These are phyloP conservation scores for Belonocnema kinseyi DNA, from an alignment of 1,140 invertebrate genomes.

Conservation along the genomic window DNA sequence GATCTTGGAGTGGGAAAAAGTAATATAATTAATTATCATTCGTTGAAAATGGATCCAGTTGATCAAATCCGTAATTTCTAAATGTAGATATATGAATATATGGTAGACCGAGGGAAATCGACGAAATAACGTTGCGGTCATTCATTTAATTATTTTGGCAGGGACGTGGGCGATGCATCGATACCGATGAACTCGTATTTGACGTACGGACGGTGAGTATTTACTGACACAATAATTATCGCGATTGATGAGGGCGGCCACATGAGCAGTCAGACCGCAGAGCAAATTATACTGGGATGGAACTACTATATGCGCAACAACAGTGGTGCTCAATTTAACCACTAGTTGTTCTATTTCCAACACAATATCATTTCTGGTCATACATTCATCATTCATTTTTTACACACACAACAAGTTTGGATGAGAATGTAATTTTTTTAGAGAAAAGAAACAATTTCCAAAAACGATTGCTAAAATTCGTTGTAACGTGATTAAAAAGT, in stretches of 20 bases:
- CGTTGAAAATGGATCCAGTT: not conserved
- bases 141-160: constrained; percentile 43
- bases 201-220: constrained; percentile 57
- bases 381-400: not conserved
- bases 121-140: constrained; percentile 38
- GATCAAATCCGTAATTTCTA: constrained; percentile 9
- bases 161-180: not conserved
- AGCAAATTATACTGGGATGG: constrained; percentile 67
- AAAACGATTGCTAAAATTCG: too few relatives aligned
- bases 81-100: not conserved
- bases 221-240: constrained; percentile 74
- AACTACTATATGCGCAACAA: constrained; percentile 28
- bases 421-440: too few relatives aligned
- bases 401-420: not conserved
- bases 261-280: constrained; percentile 68
- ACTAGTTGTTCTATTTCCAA: constrained; percentile 2
- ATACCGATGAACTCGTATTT: constrained; percentile 48
- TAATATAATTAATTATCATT: constrained; percentile 21
- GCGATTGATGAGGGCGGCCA: constrained; percentile 63
- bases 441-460: too few relatives aligned
- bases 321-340: constrained; percentile 24
- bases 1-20: not conserved
- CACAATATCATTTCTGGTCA: constrained; percentile 32
- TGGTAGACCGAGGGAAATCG: constrained; percentile 9
- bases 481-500: too few relatives aligned